Base-by-base conservation (phyloP, 1,140 invertebrate genomes). In the Camponotus floridanus region DNA sequence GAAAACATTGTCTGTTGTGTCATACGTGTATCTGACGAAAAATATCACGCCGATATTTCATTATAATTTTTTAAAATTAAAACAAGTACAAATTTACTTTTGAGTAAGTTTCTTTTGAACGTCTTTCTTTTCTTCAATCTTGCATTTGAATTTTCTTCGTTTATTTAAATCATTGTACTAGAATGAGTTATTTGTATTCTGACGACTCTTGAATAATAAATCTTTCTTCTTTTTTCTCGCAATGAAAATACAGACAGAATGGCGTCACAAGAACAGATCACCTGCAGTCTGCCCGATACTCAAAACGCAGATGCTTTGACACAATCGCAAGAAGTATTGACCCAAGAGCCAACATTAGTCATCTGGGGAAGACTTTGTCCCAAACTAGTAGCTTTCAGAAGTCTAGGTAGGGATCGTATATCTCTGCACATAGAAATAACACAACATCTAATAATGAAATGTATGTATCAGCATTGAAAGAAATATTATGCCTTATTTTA, bases 321-420 rank as follows among this genome's bases (percentile, higher is more conserved):
- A 13, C 92, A 92, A 62, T 91, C 89, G 18, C 88, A 91, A 71
- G 89, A 91, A 5, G 68, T 67, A 5, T 26, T 86, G 8, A 81
- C 76, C 2, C 74, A 87, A 15, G 64, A 86, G 48, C 21, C 61
- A 39, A 31, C 57, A 31, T 31, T 61, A 18, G 31, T 13, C 0
- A n/a, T 91, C 36, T 94, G 93, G 93, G 93, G 93, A 51, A 89
- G 89, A 86, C 70, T 94, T 9, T 93, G 87, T n/a, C 85, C 93
- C 65, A 59, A 71, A 15, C 51, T 68, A 55, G 5, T 65, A 42
- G 65, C 42, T 18, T 67, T 91, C 1, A 79, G 79, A 80, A 87
- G 81, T 55, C 26, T 93, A 31, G 92, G 93, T 93, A 88, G 87
- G 90, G 15, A n/a, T 45, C 51, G 59, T 36, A 11, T 61, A 55